Conservation (phyloP, 1,140 invertebrate genomes). For the Lepidurus packardi region DNA sequence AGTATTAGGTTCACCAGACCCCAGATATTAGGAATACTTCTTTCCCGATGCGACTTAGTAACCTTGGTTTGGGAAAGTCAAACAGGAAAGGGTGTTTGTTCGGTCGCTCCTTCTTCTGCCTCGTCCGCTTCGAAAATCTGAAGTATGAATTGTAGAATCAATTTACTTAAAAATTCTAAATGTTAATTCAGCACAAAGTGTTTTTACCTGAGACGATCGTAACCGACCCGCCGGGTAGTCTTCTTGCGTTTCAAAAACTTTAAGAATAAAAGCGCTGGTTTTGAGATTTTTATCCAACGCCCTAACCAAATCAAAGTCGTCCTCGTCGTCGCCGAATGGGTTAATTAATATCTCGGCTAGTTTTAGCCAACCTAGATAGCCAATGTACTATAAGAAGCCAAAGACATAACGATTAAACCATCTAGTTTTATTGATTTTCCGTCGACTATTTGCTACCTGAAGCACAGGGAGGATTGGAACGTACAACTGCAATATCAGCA, state of each 20-base stretch:
- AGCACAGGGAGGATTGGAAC: conserved; percentile 26
- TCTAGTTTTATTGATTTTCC: background rate
- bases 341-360: conserved; percentile 30
- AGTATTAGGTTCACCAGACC: too few relatives aligned
- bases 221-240: background rate
- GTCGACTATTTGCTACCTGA: conserved; percentile 15
- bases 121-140: too few relatives aligned
- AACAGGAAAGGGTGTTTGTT: too few relatives aligned
- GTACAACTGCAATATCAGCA: conserved; percentile 20
- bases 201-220: background rate
- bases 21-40: too few relatives aligned
- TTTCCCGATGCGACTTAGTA: too few relatives aligned
- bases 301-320: conserved; percentile 31
- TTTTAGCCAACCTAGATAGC: conserved; percentile 31
- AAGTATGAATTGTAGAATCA: too few relatives aligned
- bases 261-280: conserved; percentile 17
- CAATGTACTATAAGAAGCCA: conserved; percentile 29
- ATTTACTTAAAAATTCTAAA: too few relatives aligned
- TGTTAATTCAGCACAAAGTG: too few relatives aligned
- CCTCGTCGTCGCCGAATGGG: conserved; percentile 33
- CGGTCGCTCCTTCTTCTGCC: too few relatives aligned
- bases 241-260: background rate
- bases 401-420: background rate
- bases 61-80: too few relatives aligned
- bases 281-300: conserved; percentile 25